Conservation (phyloP, 2,888 invertebrate genomes). For the Octodonta nipae region DNA sequence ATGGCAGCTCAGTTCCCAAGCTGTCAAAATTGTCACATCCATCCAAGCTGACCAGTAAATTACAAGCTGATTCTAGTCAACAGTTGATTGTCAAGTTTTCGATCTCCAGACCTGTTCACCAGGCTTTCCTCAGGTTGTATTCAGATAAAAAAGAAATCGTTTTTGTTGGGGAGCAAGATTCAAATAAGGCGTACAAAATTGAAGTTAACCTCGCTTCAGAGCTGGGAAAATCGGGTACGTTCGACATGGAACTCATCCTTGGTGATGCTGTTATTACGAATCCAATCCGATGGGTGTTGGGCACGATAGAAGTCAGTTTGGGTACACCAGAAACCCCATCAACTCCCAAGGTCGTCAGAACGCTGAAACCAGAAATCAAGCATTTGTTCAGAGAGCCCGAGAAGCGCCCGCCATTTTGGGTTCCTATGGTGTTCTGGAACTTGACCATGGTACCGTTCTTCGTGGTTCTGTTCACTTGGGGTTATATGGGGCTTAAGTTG, state of each 20-base stretch:
- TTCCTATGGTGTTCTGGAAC: slow-evolving; percentile 83
- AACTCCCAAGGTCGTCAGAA: slow-evolving; percentile 27
- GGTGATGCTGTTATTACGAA: slow-evolving; percentile 86
- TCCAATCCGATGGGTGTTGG: slow-evolving; percentile 78
- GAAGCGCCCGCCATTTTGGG: slow-evolving; percentile 71
- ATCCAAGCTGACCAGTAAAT: slow-evolving; percentile 49
- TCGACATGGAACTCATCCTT: slow-evolving; percentile 69
- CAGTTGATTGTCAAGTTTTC: slow-evolving; percentile 66
- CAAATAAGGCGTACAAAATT: slow-evolving; percentile 66
- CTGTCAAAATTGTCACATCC: slow-evolving; percentile 53
- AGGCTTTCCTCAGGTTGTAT: slow-evolving; percentile 69
- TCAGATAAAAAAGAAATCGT: slow-evolving; percentile 68
- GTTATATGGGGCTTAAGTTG: slow-evolving; percentile 73
- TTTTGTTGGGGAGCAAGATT: slow-evolving; percentile 84
- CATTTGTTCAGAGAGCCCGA: slow-evolving; percentile 89
- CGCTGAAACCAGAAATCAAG: slow-evolving; percentile 45
- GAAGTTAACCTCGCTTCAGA: slow-evolving; percentile 73
- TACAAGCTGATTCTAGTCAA: slow-evolving; percentile 83
- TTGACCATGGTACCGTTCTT: slow-evolving; percentile 71
- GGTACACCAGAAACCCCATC: background rate
- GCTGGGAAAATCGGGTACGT: slow-evolving; percentile 64
- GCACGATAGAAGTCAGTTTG: slow-evolving; percentile 63
- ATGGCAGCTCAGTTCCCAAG: slow-evolving; percentile 73
- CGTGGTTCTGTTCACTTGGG: slow-evolving; percentile 74
- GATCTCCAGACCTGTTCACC: slow-evolving; percentile 56